phyloP scores from a whole-genome alignment of 64 coral and sea anemone genomes.

The Catalaphyllia jardinei region DNA sequence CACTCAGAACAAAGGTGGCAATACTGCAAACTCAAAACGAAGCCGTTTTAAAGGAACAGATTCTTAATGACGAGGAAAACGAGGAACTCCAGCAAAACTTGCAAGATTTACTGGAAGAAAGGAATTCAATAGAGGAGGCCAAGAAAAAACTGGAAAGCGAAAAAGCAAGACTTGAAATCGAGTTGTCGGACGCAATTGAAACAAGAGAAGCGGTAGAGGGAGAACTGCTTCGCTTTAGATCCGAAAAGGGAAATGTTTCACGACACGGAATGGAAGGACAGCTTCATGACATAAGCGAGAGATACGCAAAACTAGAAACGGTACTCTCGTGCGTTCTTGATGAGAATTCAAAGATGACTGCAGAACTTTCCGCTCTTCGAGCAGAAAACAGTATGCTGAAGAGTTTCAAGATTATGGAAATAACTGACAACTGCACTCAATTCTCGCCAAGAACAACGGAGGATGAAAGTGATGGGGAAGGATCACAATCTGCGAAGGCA shows the following conservation, averaged over 20 bases:
- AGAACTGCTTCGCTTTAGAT: constrained; percentile 59
- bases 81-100: constrained; percentile 45
- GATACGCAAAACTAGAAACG: constrained; percentile 75
- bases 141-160: constrained; percentile 61
- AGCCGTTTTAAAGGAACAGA: constrained; percentile 49
- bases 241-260: constrained; percentile 7
- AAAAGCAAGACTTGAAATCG: constrained; percentile 77
- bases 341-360: constrained; percentile 74
- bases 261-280: constrained; percentile 34
- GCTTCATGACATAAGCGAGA: constrained; percentile 46
- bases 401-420: constrained; percentile 79
- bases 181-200: constrained; percentile 83
- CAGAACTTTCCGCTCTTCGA: constrained; percentile 52
- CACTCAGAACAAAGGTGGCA: constrained; percentile 18
- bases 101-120: constrained; percentile 26
- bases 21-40: constrained; percentile 53
- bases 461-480: constrained; percentile 61
- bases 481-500: not conserved
- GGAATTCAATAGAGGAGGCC: constrained; percentile 39
- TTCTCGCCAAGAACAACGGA: constrained; percentile 76
- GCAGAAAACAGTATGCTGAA: constrained; percentile 77
- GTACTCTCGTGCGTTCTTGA: constrained; percentile 71
- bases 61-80: constrained; percentile 42
- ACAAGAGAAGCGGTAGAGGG: constrained; percentile 62
- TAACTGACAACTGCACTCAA: constrained; percentile 81